phyloP scores from a whole-genome alignment of 1,140 invertebrate species.

The Drosophila lowei region DNA sequence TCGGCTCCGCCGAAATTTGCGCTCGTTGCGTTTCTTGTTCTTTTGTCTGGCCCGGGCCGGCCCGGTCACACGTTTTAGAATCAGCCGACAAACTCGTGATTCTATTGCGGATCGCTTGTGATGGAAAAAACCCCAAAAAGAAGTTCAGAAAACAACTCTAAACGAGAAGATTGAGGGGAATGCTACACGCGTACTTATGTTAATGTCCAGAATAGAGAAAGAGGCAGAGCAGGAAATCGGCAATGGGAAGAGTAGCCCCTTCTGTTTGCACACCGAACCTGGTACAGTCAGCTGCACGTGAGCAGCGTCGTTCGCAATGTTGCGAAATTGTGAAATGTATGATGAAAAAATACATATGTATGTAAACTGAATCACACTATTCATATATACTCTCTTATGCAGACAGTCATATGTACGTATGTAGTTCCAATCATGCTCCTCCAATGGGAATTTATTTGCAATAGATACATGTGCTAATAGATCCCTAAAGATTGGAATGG shows the following conservation, averaged over 20 bases:
- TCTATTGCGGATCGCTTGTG: slow-evolving; percentile 17
- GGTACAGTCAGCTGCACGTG: too few species aligned
- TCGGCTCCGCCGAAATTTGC: slow-evolving; percentile 12
- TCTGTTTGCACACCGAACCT: too few species aligned
- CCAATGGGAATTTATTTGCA: background rate
- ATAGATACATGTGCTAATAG: too few species aligned
- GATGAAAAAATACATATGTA: background rate
- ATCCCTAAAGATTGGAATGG: too few species aligned
- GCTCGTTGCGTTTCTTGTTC: slow-evolving; percentile 9
- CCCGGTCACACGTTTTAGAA: slow-evolving; percentile 43
- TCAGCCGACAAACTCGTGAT: slow-evolving; percentile 63
- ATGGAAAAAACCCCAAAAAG: slow-evolving; percentile 29
- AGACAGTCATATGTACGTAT: too few species aligned
- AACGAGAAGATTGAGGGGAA: slow-evolving; percentile 17
- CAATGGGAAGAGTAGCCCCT: too few species aligned
- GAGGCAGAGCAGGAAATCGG: too few species aligned
- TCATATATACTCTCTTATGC: background rate
- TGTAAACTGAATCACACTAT: too few species aligned
- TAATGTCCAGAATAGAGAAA: too few species aligned
- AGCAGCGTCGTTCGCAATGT: too few species aligned
- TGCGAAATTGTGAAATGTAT: too few species aligned
- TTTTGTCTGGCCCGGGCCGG: slow-evolving; percentile 5
- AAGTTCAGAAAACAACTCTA: slow-evolving; percentile 2
- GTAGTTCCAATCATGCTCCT: background rate
- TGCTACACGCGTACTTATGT: background rate